Evolutionary conservation across 2,113 vertebrate genomes (phyloP).

Genomic region (Marcusenius ussheri): DNA sequence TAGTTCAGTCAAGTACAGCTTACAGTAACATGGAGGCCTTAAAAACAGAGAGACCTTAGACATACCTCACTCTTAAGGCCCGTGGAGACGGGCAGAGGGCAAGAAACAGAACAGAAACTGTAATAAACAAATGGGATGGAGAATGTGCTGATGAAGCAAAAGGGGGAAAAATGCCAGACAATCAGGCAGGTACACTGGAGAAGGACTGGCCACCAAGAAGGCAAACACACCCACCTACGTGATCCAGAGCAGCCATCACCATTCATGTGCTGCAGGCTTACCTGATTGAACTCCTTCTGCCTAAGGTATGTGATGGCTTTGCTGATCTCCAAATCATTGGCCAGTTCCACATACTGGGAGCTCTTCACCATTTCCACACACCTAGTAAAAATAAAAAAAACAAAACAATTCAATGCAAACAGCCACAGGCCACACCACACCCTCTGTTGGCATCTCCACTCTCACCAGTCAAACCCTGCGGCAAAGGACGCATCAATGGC

Average conservation of each 20-base stretch:
- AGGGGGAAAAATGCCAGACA: not conserved
- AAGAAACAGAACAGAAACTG: conserved; percentile 34
- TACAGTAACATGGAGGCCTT: not conserved
- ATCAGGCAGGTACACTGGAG: not conserved
- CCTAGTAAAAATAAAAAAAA: conserved; percentile 59
- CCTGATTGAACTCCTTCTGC: conserved; percentile 90
- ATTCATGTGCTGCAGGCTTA: conserved; percentile 39
- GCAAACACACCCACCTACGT: not conserved
- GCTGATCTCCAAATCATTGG: conserved; percentile 94
- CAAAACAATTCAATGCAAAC: not conserved
- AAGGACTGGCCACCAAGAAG: not conserved
- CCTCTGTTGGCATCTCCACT: not conserved
- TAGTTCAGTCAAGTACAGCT: not conserved
- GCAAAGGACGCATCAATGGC: conserved; percentile 86
- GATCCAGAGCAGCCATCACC: not conserved
- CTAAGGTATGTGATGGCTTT: conserved; percentile 95
- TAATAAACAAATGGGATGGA: conserved; percentile 45
- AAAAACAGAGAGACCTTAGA: conserved; percentile 38
- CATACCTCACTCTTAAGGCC: conserved; percentile 64
- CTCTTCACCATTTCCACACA: conserved; percentile 91
- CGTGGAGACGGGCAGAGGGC: conserved; percentile 56
- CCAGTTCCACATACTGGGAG: conserved; percentile 88
- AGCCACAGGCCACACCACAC: not conserved
- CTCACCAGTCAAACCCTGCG: conserved; percentile 91
- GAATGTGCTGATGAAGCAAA: not conserved